Evolutionary conservation across 2,888 invertebrate species (phyloP), one percentile per base, ranked within the genome.

Genomic region (Quadroppia sp.): DNA sequence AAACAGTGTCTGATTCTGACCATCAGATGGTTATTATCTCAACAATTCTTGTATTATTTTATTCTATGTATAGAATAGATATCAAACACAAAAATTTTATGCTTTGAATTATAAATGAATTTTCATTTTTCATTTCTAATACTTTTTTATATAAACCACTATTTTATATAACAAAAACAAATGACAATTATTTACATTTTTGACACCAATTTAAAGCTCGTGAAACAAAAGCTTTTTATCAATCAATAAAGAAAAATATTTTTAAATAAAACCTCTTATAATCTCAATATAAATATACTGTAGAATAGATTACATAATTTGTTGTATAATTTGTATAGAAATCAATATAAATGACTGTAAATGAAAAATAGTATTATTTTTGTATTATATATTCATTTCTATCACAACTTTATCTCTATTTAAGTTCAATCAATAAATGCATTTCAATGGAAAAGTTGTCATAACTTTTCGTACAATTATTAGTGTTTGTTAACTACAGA

Each of bases 141-240:
- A 9, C 45, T 45, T 15, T 2, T 45, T 45, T 2, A 2, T 45
- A 15, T 11, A 45, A 15, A 45, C 11, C 45, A 45, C 36, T 7
- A 36, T 9, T 45, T 45, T 15, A 13, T 45, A 45, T 45, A 45
- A 45, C 25, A 6, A 11, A 53, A 23, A 53, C 7, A 53, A 53
- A 25, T 53, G 23, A 25, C 25, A 25, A 2, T 53, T 53, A 53
- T 53, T 53, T 25, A 53, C 53, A 53, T 53, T 53, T 53, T 53
- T 53, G 53, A 53, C 53, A 53, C 25, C 7, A 4, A 53, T 53
- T 53, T 45, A 2, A 15, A 45, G 6, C 45, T 45, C 45, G 15
- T 15, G 45, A 45, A 45, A 45, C 36, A 45, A 2, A 45, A 45
- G 45, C 15, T 45, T 45, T 45, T 11, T 45, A 17, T 13, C 45